These are phyloP conservation scores for Coenobita brevimanus DNA, from an alignment of 1,140 invertebrate genomes.

Conservation along the genomic window DNA sequence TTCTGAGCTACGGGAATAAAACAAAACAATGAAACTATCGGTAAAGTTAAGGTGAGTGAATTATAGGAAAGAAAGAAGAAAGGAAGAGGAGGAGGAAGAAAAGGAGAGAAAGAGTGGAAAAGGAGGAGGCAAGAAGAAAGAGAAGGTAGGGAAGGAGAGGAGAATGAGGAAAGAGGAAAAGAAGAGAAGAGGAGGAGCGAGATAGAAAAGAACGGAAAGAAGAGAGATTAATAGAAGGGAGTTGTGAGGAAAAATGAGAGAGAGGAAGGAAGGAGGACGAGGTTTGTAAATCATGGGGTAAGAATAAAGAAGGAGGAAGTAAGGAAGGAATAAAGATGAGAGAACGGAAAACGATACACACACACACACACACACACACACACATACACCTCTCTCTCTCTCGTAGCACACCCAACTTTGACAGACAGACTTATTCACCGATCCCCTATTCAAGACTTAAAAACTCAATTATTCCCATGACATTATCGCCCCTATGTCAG, in stretches of 20 bases:
- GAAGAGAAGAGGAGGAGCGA: neutral
- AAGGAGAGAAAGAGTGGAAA: neutral
- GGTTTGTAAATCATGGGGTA: too few relatives aligned
- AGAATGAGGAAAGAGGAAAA: neutral
- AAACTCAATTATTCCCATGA: too few relatives aligned
- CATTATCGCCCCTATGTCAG: too few relatives aligned
- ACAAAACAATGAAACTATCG: neutral
- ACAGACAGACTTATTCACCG: too few relatives aligned
- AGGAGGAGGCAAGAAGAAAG: slow-evolving; percentile 1
- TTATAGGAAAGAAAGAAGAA: neutral
- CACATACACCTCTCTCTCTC: too few relatives aligned
- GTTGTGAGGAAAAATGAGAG: neutral
- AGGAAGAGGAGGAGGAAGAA: neutral
- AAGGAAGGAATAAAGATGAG: neutral
- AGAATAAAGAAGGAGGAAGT: too few relatives aligned
- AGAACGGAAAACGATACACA: neutral
- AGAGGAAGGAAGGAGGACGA: neutral
- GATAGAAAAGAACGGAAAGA: neutral
- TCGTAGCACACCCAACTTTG: too few relatives aligned
- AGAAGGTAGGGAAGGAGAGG: neutral
- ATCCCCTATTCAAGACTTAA: too few relatives aligned
- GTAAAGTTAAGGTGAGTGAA: neutral
- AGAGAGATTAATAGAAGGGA: neutral
- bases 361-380: too few relatives aligned
- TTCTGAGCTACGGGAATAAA: too few relatives aligned